Conservation (phyloP, 1,140 invertebrate species). For the Drosophila tropicalis region DNA sequence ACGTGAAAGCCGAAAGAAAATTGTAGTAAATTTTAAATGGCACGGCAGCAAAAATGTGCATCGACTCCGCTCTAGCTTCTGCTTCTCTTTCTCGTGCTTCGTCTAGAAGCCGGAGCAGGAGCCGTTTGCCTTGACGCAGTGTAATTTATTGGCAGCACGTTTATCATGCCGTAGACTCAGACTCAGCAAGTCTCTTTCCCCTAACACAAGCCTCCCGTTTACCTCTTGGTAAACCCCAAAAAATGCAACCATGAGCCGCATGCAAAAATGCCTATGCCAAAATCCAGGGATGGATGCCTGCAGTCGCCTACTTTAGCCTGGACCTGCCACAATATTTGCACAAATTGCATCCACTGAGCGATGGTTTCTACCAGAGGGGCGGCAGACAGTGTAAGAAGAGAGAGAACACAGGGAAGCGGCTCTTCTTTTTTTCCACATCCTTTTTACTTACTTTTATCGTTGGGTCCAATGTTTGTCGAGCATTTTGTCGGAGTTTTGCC, state of each 20-base stretch:
- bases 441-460: slow-evolving; percentile 76
- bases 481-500: slow-evolving; percentile 55
- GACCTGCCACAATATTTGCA: slow-evolving; percentile 70
- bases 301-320: slow-evolving; percentile 30
- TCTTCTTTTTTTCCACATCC: slow-evolving; percentile 48
- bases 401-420: slow-evolving; percentile 12
- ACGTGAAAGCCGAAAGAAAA: slow-evolving; percentile 79
- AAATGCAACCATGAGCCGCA: slow-evolving; percentile 78
- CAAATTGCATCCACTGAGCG: slow-evolving; percentile 65
- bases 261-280: slow-evolving; percentile 78
- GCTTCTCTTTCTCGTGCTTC: background rate
- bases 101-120: slow-evolving; percentile 25
- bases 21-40: slow-evolving; percentile 82
- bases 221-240: slow-evolving; percentile 68
- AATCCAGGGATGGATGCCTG: slow-evolving; percentile 25
- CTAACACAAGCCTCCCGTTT: slow-evolving; percentile 10
- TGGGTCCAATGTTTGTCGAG: slow-evolving; percentile 71
- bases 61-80: slow-evolving; percentile 1
- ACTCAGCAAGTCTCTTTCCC: slow-evolving; percentile 35
- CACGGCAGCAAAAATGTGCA: slow-evolving; percentile 78
- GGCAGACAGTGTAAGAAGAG: background rate
- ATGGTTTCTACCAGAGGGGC: slow-evolving; percentile 24
- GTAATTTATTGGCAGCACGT: slow-evolving; percentile 82
- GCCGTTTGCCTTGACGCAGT: slow-evolving; percentile 73
- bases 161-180: slow-evolving; percentile 70